Evolutionary conservation across 2,888 invertebrate genomes (phyloP).

Genomic region (Dione juno): DNA sequence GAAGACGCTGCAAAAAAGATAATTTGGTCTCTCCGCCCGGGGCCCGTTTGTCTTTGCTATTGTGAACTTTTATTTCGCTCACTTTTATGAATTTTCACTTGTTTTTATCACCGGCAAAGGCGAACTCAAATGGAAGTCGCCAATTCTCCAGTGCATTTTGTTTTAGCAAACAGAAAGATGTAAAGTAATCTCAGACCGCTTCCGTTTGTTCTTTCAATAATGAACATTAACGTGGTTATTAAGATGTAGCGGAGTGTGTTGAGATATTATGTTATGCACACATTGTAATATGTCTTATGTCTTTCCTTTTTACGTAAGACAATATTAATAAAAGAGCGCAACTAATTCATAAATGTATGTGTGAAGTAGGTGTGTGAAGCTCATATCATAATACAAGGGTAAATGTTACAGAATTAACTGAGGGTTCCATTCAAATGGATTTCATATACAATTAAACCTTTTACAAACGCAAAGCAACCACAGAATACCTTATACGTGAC

Average conservation of each 20-base stretch:
- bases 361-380: neutral
- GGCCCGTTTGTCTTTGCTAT: conserved; percentile 80
- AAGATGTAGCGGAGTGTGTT: neutral
- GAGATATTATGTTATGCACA: neutral
- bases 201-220: conserved; percentile 30
- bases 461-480: conserved; percentile 23
- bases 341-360: too few species aligned
- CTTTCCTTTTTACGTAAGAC: neutral
- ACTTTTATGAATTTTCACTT: conserved; percentile 80
- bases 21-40: conserved; percentile 70
- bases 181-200: conserved; percentile 30
- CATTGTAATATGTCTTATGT: neutral
- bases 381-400: neutral
- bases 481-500: conserved; percentile 42
- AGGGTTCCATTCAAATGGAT: conserved; percentile 24
- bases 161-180: conserved; percentile 43
- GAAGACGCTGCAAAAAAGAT: conserved; percentile 78
- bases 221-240: conserved; percentile 9
- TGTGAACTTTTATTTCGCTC: conserved; percentile 78
- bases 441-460: conserved; percentile 30
- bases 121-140: conserved; percentile 66
- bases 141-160: conserved; percentile 48
- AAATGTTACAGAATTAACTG: neutral
- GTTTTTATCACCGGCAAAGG: conserved; percentile 74
- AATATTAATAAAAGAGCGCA: neutral